phyloP scores from a whole-genome alignment of 2,797 vertebrate genomes.

The Antrozous pallidus region DNA sequence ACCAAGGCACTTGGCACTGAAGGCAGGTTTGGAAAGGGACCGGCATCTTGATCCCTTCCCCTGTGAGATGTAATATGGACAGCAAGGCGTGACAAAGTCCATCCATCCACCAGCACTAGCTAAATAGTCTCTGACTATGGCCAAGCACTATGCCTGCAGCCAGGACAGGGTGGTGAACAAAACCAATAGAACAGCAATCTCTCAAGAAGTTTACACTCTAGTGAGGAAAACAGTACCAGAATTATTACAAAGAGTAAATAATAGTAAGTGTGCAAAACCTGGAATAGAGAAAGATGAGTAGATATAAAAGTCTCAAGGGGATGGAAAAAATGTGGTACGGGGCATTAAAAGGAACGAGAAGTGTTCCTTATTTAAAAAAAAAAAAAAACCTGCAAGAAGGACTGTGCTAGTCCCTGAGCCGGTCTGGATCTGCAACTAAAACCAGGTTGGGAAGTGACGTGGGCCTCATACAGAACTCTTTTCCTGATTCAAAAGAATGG shows the following conservation, averaged over 20 bases:
- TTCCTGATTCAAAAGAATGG: not conserved
- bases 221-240: not conserved
- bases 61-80: not conserved
- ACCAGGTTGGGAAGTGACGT: not conserved
- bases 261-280: not conserved
- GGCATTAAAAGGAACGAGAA: not conserved
- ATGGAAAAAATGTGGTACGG: rapidly evolving
- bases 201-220: not conserved
- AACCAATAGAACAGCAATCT: not conserved
- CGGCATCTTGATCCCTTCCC: rapidly evolving
- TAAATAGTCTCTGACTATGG: not conserved
- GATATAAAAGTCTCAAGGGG: not conserved
- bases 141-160: not conserved
- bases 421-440: not conserved
- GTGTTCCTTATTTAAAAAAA: not conserved
- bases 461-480: not conserved
- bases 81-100: not conserved
- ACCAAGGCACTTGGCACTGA: not conserved
- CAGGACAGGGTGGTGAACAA: not conserved
- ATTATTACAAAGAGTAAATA: not conserved
- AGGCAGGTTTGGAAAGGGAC: not conserved
- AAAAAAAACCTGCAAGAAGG: not conserved
- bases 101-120: too few relatives aligned
- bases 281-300: not conserved
- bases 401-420: not conserved